phyloP scores from a whole-genome alignment of 2,888 invertebrate genomes.

The Sympetrum striolatum region DNA sequence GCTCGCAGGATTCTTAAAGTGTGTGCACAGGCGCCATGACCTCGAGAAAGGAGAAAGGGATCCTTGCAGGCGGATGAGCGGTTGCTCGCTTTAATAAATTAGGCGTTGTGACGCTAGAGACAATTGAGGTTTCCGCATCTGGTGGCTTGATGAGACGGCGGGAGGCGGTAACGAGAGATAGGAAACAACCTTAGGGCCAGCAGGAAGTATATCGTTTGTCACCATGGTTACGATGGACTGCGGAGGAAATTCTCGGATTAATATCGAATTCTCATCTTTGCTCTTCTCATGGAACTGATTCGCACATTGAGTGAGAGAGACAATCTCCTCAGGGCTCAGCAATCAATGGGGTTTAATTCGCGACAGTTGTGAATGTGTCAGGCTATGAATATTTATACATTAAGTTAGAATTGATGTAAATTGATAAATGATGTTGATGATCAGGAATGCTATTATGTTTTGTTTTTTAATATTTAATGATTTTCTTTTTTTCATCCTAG shows the following conservation, averaged over 20 bases:
- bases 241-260: background rate
- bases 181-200: background rate
- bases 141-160: background rate
- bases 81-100: slow-evolving; percentile 18
- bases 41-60: background rate
- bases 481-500: no score
- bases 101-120: background rate
- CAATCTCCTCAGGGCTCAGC: no score
- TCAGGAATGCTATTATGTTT: no score
- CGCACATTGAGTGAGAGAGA: no score
- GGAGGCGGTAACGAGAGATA: background rate
- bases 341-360: no score
- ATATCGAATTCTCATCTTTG: no score
- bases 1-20: background rate
- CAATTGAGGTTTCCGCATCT: background rate
- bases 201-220: background rate
- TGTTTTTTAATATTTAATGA: no score
- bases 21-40: background rate
- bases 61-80: background rate
- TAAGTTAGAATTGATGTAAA: no score
- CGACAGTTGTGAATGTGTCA: no score
- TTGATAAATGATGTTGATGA: no score
- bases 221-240: background rate
- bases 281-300: no score
- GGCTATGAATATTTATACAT: no score